Percentiles rank a stretch among this genome's conserved stretches.
Conservation (phyloP, 1,140 invertebrate genomes). For the Anastrepha ludens region DNA sequence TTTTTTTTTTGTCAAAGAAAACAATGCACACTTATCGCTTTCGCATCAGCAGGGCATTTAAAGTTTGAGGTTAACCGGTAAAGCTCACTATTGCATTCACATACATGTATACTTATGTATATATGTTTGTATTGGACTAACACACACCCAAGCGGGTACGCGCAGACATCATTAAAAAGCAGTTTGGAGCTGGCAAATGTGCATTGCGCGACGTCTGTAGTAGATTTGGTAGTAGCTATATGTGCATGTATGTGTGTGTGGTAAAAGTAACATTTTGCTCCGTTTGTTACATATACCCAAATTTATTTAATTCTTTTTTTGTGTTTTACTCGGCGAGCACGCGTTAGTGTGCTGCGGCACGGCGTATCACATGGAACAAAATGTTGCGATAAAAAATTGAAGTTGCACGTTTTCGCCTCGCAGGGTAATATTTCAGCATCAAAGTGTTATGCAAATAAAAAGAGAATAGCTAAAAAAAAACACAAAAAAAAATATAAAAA, state of each 20-base stretch:
- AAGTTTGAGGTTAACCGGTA: not conserved
- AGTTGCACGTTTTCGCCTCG: constrained; percentile 72
- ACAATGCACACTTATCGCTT: not conserved
- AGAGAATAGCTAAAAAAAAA: not conserved
- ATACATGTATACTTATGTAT: not conserved
- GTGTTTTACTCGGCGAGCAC: not conserved
- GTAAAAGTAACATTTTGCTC: not conserved
- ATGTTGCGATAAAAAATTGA: constrained; percentile 58
- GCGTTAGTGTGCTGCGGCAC: constrained; percentile 7
- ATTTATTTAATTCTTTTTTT: not conserved
- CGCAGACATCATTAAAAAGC: constrained; percentile 46
- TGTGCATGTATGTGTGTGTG: not conserved
- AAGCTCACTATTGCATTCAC: not conserved
- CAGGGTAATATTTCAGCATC: constrained; percentile 72
- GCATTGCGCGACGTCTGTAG: not conserved
- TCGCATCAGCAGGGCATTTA: too few relatives aligned
- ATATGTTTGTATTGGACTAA: not conserved
- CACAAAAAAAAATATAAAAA: not conserved
- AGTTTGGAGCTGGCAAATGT: constrained; percentile 1
- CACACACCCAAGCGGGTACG: not conserved
- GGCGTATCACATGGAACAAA: constrained; percentile 39
- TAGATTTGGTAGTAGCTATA: not conserved
- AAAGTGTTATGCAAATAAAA: constrained; percentile 51
- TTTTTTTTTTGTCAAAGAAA: not conserved
- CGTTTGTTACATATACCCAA: not conserved